phyloP scores from a whole-genome alignment of 2,797 vertebrate genomes.

The Harpagifer antarcticus region DNA sequence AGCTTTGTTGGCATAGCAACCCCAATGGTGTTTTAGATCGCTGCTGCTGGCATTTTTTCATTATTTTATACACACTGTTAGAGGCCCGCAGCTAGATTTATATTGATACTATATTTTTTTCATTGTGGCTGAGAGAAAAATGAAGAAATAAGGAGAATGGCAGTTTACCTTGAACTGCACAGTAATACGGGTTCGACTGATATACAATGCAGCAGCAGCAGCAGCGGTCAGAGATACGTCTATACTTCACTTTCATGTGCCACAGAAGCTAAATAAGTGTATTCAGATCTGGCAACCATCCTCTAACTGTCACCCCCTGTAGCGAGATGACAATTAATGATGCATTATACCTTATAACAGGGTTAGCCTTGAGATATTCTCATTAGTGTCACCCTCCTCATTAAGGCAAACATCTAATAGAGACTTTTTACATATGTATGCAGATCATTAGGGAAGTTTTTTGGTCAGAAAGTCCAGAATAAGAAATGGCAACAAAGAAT shows the following conservation, averaged over 20 bases:
- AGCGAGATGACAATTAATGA: slow-evolving; percentile 26
- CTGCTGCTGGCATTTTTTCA: slow-evolving; percentile 55
- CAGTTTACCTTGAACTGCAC: slow-evolving; percentile 21
- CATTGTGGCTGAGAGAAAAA: slow-evolving; percentile 13
- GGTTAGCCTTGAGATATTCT: slow-evolving; percentile 28
- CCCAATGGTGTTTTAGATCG: slow-evolving; percentile 49
- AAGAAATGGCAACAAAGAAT: slow-evolving; percentile 3
- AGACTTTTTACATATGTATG: slow-evolving; percentile 20
- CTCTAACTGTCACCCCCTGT: slow-evolving; percentile 28
- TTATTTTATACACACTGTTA: slow-evolving; percentile 33
- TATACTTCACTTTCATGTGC: slow-evolving; percentile 7
- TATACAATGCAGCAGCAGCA: too few species aligned
- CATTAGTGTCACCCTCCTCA: slow-evolving; percentile 34
- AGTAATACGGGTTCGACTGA: neutral
- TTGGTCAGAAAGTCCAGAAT: slow-evolving; percentile 3
- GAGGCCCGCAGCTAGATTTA: slow-evolving; percentile 34
- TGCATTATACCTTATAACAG: slow-evolving; percentile 8
- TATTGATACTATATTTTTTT: slow-evolving; percentile 39
- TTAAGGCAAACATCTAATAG: slow-evolving; percentile 11
- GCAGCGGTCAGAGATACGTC: slow-evolving; percentile 5
- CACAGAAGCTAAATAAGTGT: slow-evolving; percentile 58
- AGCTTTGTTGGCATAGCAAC: slow-evolving; percentile 75
- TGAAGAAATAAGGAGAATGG: slow-evolving; percentile 8
- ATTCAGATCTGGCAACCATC: slow-evolving; percentile 33
- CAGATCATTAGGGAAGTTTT: slow-evolving; percentile 24